Base-by-base conservation (phyloP, 2,888 invertebrate species). In the Drosophila tripunctata region DNA sequence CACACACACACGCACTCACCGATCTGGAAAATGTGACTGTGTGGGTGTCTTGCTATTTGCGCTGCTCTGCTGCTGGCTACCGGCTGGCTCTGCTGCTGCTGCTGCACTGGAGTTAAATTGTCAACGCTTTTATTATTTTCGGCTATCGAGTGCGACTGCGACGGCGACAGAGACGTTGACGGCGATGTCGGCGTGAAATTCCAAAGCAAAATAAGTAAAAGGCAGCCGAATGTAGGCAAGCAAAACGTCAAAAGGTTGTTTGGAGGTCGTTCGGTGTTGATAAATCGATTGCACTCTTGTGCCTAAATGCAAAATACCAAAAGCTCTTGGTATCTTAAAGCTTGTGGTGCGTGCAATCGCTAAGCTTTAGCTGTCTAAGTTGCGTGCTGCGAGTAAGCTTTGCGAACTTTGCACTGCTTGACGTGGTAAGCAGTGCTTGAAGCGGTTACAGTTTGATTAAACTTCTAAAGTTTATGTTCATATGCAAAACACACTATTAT, bases 171-270 rank as follows among this genome's bases (percentile, higher is more conserved):
- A 67, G 68, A 24, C 71, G 85, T 47, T 62, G 65, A 48, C 81
- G 24, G 45, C 68, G 68, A 24, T 69, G 85, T 47, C 64, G 65
- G 68, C 62, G 76, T 63, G 77, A 86, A 77, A 86, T 83, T 83
- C 83, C 83, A 83, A 82, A 82, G 79, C 62, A 70, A 75, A 84
- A 81, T 60, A 87, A 72, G 72, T 63, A 80, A 77, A 65, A 56
- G 55, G 54, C 71, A 40, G 54, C 55, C 50, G 30, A 67, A 45
- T 55, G 71, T 71, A 52, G 68, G 69, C 74, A 66, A 73, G 63
- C 72, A 57, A 88, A 87, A 88, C 90, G 88, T 87, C 88, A 89
- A 89, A 90, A 90, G 90, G 89, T 90, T 89, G 90, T 89, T 88
- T 90, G 77, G 90, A 90, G 88, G 67, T 68, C 75, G 77, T 90